Conservation (phyloP, 2,113 vertebrate genomes). For the Alces alces region DNA sequence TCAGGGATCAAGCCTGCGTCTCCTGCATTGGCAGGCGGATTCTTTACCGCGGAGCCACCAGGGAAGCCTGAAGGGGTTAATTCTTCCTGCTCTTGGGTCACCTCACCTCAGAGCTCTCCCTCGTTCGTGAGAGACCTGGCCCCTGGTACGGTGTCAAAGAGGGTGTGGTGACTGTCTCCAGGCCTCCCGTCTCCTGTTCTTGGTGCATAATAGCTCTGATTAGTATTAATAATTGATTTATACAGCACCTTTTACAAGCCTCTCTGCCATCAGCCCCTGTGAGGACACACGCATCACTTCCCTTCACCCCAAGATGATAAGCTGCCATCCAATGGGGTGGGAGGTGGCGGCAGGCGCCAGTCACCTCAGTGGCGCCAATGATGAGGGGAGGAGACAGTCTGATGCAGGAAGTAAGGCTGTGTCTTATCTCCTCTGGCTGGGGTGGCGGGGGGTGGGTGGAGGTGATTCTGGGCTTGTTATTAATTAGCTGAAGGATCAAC, state of each 20-base stretch:
- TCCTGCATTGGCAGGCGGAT: background rate
- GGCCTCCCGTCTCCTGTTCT: slow-evolving; percentile 52
- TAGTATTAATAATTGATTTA: slow-evolving; percentile 83
- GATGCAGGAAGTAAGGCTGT: slow-evolving; percentile 34
- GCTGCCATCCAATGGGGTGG: background rate
- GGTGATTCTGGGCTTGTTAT: background rate
- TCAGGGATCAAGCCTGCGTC: background rate
- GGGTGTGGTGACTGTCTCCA: slow-evolving; percentile 54
- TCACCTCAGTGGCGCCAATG: slow-evolving; percentile 65
- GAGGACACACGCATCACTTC: slow-evolving; percentile 41
- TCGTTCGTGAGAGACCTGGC: background rate
- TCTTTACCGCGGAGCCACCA: background rate
- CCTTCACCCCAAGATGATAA: slow-evolving; percentile 37
- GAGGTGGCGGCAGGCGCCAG: slow-evolving; percentile 64
- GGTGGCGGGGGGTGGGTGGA: background rate
- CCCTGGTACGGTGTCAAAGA: slow-evolving; percentile 41
- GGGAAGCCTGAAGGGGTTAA: background rate
- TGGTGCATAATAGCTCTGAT: slow-evolving; percentile 66
- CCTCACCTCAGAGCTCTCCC: background rate
- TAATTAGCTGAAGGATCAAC: background rate
- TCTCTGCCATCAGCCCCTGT: slow-evolving; percentile 31
- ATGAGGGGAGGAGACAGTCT: slow-evolving; percentile 22
- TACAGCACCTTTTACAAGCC: slow-evolving; percentile 76
- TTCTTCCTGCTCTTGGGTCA: background rate
- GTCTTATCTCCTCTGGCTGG: slow-evolving; percentile 48